Evolutionary conservation across 2,888 invertebrate genomes (phyloP).

Genomic region (Lepidonotus clava): DNA sequence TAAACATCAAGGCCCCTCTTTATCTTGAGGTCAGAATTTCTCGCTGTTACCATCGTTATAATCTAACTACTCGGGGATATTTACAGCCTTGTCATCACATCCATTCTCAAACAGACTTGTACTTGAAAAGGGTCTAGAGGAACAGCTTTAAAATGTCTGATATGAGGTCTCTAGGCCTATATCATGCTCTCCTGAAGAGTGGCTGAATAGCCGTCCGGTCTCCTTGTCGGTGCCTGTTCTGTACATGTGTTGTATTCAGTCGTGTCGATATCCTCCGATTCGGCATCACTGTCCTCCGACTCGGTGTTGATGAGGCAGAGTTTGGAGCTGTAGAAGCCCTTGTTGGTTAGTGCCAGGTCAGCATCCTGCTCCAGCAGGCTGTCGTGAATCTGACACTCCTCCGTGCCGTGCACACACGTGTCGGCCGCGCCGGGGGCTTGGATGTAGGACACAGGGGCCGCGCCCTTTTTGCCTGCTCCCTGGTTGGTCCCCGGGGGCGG

Average conservation of each 20-base stretch:
- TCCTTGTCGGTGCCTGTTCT: background rate
- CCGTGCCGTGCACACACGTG: constrained; percentile 11
- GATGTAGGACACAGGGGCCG: constrained; percentile 42
- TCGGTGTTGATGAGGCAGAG: constrained; percentile 33
- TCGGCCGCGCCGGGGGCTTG: background rate
- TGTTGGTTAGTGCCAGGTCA: constrained; percentile 28
- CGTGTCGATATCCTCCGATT: constrained; percentile 48
- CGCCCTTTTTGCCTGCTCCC: background rate
- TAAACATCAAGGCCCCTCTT: too few species aligned
- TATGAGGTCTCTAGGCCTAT: too few species aligned
- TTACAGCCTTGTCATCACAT: too few species aligned
- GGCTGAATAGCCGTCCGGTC: constrained; percentile 15
- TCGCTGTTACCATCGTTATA: too few species aligned
- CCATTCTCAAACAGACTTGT: too few species aligned
- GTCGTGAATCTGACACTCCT: constrained; percentile 45
- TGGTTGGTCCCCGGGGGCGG: background rate
- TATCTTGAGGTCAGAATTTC: too few species aligned
- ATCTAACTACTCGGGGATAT: too few species aligned
- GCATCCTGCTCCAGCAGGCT: constrained; percentile 30
- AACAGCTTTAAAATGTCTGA: too few species aligned
- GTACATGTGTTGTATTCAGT: constrained; percentile 41
- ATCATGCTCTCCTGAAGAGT: constrained; percentile 48
- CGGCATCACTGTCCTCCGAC: constrained; percentile 40
- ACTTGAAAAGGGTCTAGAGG: too few species aligned
- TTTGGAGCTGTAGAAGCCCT: constrained; percentile 48